phyloP scores from a whole-genome alignment of 2,888 invertebrate species.

The Caenorhabditis macrosperma region DNA sequence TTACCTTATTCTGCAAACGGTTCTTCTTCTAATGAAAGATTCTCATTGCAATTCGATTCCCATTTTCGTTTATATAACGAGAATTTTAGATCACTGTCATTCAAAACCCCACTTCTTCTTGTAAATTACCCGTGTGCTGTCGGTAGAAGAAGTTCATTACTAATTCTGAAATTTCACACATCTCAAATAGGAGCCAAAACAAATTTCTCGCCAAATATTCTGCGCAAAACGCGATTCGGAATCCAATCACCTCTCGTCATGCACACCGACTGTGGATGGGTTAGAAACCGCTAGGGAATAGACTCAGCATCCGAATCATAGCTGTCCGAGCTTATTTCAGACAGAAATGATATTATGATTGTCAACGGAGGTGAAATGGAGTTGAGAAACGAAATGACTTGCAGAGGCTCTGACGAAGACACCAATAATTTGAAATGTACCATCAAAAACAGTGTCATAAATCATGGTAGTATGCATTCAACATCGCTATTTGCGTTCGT shows the following conservation, averaged over 20 bases:
- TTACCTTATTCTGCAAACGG: background rate
- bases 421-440: too few species aligned
- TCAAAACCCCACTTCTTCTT: slow-evolving; percentile 12
- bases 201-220: slow-evolving; percentile 50
- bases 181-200: slow-evolving; percentile 44
- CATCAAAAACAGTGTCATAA: slow-evolving; percentile 49
- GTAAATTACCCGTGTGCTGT: background rate
- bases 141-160: slow-evolving; percentile 33
- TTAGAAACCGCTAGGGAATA: slow-evolving; percentile 46
- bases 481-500: slow-evolving; percentile 36
- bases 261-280: slow-evolving; percentile 51
- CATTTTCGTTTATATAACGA: background rate
- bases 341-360: background rate
- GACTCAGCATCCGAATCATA: slow-evolving; percentile 5
- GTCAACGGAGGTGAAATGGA: background rate
- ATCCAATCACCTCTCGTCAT: slow-evolving; percentile 59
- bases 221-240: slow-evolving; percentile 43
- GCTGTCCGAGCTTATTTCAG: background rate
- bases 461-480: slow-evolving; percentile 54
- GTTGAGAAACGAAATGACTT: too few species aligned
- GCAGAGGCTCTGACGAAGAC: too few species aligned
- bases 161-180: slow-evolving; percentile 55
- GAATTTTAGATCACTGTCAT: slow-evolving; percentile 23
- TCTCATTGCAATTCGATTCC: slow-evolving; percentile 1
- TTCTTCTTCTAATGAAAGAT: background rate